Conservation (phyloP, 2,113 vertebrate genomes). For the Mesoclemmys tuberculata region DNA sequence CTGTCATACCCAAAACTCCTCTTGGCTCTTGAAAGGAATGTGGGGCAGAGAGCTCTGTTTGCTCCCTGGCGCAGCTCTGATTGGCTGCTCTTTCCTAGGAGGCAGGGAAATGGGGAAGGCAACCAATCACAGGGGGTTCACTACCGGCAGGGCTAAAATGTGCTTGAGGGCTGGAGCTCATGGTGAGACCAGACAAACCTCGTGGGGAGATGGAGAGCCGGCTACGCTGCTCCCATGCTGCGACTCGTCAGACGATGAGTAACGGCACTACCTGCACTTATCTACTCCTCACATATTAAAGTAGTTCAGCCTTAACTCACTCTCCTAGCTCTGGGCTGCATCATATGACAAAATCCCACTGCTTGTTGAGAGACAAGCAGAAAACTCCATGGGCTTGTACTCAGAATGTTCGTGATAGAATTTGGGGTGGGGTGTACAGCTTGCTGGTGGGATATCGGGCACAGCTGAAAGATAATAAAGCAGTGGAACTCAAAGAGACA, state of each 20-base stretch:
- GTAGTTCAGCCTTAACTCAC: background rate
- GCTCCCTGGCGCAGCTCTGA: background rate
- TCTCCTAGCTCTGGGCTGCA: background rate
- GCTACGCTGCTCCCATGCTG: background rate
- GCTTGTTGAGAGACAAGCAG: background rate
- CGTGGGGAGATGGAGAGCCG: background rate
- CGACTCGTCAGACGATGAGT: background rate
- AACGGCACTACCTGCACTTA: constrained; percentile 10
- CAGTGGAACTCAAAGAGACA: background rate
- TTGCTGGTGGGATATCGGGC: background rate
- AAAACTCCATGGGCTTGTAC: background rate
- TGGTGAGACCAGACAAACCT: background rate
- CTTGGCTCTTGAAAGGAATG: background rate
- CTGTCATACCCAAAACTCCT: background rate
- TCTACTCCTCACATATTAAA: background rate
- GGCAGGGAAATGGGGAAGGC: background rate
- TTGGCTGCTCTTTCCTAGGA: background rate
- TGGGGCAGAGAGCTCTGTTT: background rate
- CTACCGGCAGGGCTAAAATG: background rate
- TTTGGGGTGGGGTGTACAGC: background rate
- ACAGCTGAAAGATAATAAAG: background rate
- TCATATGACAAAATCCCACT: background rate
- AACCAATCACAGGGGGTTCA: background rate
- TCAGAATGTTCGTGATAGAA: background rate
- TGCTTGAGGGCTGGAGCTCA: background rate